phyloP scores from a whole-genome alignment of 1,140 invertebrate genomes.

The Radopholus similis region DNA sequence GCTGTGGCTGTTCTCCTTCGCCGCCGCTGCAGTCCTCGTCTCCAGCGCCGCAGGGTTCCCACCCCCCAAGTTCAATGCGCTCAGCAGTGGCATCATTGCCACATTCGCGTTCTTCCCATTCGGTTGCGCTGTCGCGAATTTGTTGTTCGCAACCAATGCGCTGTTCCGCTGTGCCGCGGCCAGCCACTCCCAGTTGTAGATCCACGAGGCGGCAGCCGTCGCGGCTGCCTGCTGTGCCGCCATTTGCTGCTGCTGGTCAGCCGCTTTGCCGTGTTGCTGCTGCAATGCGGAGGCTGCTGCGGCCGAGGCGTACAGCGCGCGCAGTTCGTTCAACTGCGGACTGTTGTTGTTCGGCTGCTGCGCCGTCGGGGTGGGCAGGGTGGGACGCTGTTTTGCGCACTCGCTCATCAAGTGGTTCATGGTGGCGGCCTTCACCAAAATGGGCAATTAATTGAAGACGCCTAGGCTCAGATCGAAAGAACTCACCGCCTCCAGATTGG shows the following conservation, averaged over 20 bases:
- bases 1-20: too few species aligned
- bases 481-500: constrained; percentile 6
- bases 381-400: neutral
- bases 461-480: too few species aligned
- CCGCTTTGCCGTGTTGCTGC: neutral
- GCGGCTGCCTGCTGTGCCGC: neutral
- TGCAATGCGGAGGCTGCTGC: neutral
- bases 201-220: neutral
- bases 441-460: neutral
- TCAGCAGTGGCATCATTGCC: neutral
- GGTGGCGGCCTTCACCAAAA: constrained; percentile 2
- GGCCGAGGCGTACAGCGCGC: neutral
- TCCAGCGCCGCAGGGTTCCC: neutral
- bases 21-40: neutral
- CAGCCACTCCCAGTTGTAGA: constrained; percentile 16
- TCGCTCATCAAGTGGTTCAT: neutral
- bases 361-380: neutral
- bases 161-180: neutral
- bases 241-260: neutral
- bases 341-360: neutral
- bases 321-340: constrained; percentile 1
- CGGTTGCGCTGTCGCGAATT: neutral
- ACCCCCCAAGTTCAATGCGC: neutral
- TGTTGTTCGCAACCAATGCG: neutral
- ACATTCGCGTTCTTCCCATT: neutral